Evolutionary conservation across 2,797 vertebrate genomes (phyloP).

Genomic region (Strix occidentalis): DNA sequence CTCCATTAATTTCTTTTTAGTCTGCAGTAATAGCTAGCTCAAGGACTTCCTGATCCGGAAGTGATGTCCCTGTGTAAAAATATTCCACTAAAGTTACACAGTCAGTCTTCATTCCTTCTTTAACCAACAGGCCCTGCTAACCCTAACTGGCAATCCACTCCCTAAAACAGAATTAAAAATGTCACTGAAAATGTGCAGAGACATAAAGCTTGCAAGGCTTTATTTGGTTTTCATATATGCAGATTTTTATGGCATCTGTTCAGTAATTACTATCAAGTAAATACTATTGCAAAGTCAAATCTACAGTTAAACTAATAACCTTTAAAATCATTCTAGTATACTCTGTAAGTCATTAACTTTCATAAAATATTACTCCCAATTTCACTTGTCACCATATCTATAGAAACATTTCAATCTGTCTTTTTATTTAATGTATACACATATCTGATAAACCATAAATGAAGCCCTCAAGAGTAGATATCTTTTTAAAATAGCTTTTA

Average conservation of each 20-base stretch:
- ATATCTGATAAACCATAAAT: background rate
- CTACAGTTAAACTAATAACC: background rate
- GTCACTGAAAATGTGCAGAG: background rate
- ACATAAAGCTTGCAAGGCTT: background rate
- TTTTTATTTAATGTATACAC: background rate
- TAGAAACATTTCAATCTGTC: background rate
- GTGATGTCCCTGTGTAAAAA: background rate
- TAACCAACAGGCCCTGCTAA: background rate
- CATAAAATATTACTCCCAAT: background rate
- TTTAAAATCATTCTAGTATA: background rate
- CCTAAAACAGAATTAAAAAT: background rate
- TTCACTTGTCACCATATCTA: background rate
- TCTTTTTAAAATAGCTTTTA: background rate
- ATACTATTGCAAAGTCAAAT: background rate
- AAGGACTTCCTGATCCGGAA: background rate
- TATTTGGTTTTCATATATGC: background rate
- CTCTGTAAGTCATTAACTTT: background rate
- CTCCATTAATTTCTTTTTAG: background rate
- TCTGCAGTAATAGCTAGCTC: background rate
- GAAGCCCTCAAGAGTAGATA: background rate
- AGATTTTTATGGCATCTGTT: background rate
- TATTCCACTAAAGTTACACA: background rate
- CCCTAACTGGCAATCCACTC: background rate
- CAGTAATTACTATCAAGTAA: background rate
- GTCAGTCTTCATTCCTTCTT: background rate